Evolutionary conservation across 2,888 invertebrate genomes (phyloP).

Genomic region (Caenorhabditis sp.): DNA sequence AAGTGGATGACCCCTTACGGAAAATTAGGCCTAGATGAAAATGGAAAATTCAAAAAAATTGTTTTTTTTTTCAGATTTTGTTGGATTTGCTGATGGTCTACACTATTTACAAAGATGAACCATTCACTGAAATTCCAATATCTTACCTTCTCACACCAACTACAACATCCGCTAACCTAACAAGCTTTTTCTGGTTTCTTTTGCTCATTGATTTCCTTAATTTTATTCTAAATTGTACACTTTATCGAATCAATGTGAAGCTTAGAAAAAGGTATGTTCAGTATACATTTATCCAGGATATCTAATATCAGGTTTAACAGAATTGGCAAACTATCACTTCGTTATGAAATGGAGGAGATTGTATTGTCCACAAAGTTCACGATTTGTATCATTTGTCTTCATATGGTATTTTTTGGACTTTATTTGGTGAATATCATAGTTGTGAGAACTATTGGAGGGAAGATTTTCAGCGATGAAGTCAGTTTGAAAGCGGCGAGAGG

Average conservation of each 20-base stretch:
- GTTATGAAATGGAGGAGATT: constrained; percentile 25
- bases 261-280: not conserved
- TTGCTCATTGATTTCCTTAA: not conserved
- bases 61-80: not conserved
- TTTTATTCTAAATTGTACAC: not conserved
- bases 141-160: not conserved
- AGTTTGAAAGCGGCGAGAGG: constrained; percentile 26
- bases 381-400: constrained; percentile 16
- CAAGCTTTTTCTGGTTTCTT: constrained; percentile 1
- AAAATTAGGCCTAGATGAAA: too few relatives aligned
- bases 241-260: not conserved
- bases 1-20: too few relatives aligned
- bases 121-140: not conserved
- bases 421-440: constrained; percentile 13
- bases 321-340: constrained; percentile 11
- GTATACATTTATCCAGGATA: not conserved
- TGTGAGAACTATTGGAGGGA: constrained; percentile 13
- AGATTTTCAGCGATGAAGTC: constrained; percentile 20
- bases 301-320: not conserved
- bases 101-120: not conserved
- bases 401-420: constrained; percentile 26
- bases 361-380: constrained; percentile 23
- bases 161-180: not conserved
- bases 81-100: not conserved
- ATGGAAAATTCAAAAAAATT: too few relatives aligned